Conservation (phyloP, 2,888 invertebrate genomes). For the Apeira syringaria region DNA sequence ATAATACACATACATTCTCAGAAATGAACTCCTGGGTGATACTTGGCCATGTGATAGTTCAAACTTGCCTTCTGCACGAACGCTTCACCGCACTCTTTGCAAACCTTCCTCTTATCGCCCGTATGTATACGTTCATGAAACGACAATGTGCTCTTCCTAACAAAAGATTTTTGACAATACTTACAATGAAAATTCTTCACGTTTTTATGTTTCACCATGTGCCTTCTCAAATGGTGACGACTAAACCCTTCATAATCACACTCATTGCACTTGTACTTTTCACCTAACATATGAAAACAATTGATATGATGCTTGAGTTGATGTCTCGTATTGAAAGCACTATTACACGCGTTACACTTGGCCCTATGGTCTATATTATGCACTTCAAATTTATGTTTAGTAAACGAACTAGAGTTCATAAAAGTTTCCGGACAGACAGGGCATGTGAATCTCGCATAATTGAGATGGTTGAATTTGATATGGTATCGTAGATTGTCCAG, state of each 20-base stretch:
- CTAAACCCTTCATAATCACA: constrained; percentile 2
- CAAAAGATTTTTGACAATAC: constrained; percentile 8
- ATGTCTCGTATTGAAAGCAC: background rate
- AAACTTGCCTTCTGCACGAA: constrained; percentile 40
- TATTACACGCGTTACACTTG: constrained; percentile 12
- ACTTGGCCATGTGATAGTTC: constrained; percentile 39
- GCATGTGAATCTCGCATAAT: background rate
- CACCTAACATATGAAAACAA: constrained; percentile 3
- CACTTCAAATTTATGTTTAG: constrained; percentile 2
- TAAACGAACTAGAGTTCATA: background rate
- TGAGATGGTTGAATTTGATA: background rate
- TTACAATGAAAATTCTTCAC: constrained; percentile 12
- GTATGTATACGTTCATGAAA: constrained; percentile 14
- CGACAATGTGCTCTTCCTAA: background rate
- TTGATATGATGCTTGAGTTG: background rate
- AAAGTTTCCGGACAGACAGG: background rate
- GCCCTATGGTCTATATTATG: constrained; percentile 6
- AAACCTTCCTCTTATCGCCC: constrained; percentile 28
- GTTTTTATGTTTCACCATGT: constrained; percentile 1
- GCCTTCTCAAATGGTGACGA: background rate
- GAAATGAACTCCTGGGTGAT: constrained; percentile 3
- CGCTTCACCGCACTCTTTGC: constrained; percentile 30
- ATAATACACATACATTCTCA: no score
- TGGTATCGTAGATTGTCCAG: background rate
- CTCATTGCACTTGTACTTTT: background rate